A percentile compares a stretch with the other conserved stretches of the same genome.
Evolutionary conservation across 2,888 invertebrate species (phyloP).

Genomic region (Trypoxylon attenuatum): DNA sequence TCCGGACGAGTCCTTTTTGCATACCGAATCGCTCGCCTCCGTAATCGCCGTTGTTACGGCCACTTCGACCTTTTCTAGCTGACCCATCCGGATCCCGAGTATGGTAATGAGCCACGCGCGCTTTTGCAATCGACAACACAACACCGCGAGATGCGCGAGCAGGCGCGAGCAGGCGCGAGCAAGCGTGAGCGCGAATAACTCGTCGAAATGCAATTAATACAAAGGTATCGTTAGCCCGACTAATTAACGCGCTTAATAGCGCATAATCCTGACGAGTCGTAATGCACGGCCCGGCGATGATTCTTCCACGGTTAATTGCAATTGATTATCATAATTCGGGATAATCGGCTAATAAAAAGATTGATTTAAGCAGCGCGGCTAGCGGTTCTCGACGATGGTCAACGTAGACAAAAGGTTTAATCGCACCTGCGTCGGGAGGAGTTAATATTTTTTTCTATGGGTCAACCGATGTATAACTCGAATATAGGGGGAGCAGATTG

Average conservation of each 20-base stretch:
- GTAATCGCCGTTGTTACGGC: not conserved
- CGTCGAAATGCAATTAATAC: slow-evolving; percentile 11
- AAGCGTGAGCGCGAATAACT: slow-evolving; percentile 6
- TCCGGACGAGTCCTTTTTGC: slow-evolving; percentile 12
- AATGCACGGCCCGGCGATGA: slow-evolving; percentile 16
- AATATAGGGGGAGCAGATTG: slow-evolving; percentile 17
- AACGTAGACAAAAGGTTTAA: too few species aligned
- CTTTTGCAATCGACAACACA: not conserved
- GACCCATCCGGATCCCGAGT: not conserved
- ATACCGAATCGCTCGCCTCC: not conserved
- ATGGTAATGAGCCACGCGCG: not conserved
- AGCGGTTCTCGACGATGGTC: not conserved
- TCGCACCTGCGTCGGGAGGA: too few species aligned
- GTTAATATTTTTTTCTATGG: too few species aligned
- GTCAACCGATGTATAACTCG: too few species aligned
- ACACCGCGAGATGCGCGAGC: too few species aligned
- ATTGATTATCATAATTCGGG: slow-evolving; percentile 31
- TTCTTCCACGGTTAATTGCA: slow-evolving; percentile 12
- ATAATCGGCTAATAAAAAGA: slow-evolving; percentile 24
- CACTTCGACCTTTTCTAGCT: not conserved
- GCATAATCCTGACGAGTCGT: slow-evolving; percentile 15
- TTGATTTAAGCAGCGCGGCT: not conserved
- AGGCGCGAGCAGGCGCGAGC: too few species aligned
- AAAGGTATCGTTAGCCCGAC: slow-evolving; percentile 26
- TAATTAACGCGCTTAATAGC: slow-evolving; percentile 19